Percentiles rank a stretch among this genome's conserved stretches.
phyloP scores from a whole-genome alignment of 2,113 vertebrate genomes.

The Nyctibius bracteatus region DNA sequence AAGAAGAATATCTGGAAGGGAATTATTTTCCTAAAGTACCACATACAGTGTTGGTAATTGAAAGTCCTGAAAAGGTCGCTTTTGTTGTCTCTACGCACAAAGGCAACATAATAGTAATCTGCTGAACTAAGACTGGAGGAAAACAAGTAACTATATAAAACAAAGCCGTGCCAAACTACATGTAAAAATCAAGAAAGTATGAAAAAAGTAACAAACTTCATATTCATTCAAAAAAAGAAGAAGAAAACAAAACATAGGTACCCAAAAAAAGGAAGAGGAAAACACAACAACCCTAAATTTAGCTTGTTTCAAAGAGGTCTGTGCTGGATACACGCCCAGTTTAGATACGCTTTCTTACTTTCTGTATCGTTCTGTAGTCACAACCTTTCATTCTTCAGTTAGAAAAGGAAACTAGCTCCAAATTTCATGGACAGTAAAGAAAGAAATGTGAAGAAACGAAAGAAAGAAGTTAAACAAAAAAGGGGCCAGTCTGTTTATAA shows the following conservation, averaged over 20 bases:
- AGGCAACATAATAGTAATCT: neutral
- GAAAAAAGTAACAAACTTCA: neutral
- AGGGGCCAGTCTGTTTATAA: conserved; percentile 72
- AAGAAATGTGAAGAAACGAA: conserved; percentile 62
- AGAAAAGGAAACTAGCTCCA: conserved; percentile 69
- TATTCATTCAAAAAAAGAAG: neutral
- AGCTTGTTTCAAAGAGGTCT: conserved; percentile 41
- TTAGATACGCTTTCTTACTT: conserved; percentile 47
- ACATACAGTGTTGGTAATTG: conserved; percentile 24
- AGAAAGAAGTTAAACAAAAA: conserved; percentile 72
- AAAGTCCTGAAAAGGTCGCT: conserved; percentile 33
- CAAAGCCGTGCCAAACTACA: neutral
- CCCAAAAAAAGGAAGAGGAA: neutral
- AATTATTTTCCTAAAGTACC: conserved; percentile 36
- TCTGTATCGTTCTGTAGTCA: conserved; percentile 54
- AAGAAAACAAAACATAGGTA: neutral
- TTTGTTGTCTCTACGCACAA: conserved; percentile 13
- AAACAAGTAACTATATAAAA: neutral
- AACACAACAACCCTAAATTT: neutral
- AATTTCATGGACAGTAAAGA: conserved; percentile 72
- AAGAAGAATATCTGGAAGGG: neutral
- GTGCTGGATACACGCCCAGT: conserved; percentile 1
- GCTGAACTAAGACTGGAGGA: neutral
- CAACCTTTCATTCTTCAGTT: conserved; percentile 54
- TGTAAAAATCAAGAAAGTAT: neutral